phyloP scores from a whole-genome alignment of 2,797 vertebrate species.

The Channallabes apus region DNA sequence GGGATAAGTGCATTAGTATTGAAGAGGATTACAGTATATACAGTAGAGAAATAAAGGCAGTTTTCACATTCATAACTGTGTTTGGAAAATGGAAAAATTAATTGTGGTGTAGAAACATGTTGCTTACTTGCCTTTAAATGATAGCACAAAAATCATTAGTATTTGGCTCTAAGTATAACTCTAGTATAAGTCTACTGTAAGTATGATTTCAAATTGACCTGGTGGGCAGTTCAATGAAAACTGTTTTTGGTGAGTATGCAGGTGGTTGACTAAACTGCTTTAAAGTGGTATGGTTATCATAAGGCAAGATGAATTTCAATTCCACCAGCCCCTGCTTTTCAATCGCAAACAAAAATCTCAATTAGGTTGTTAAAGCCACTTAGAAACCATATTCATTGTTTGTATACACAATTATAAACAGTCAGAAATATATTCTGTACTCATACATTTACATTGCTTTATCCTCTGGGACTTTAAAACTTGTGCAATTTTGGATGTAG shows the following conservation, averaged over 20 bases:
- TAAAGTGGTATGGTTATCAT: background rate
- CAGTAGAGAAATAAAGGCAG: too few species aligned
- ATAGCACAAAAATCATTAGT: too few species aligned
- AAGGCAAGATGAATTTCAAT: background rate
- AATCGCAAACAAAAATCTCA: background rate
- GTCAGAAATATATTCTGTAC: background rate
- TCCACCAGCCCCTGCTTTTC: background rate
- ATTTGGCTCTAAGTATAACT: too few species aligned
- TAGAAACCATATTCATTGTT: background rate
- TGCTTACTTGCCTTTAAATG: too few species aligned
- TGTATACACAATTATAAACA: background rate
- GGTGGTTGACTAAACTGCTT: background rate
- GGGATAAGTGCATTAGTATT: too few species aligned
- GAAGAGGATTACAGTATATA: too few species aligned
- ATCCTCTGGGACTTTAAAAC: background rate
- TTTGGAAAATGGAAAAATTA: too few species aligned
- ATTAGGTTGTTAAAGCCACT: background rate
- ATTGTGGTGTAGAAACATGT: too few species aligned
- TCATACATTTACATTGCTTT: background rate
- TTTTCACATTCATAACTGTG: too few species aligned
- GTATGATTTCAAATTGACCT: background rate
- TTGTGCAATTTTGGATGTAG: constrained; percentile 24
- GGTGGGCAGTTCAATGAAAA: background rate
- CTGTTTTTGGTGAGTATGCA: background rate
- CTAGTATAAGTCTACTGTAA: background rate